Percentiles rank a stretch among this genome's conserved stretches.
Conservation (phyloP, 23 tunicate species). For the Trididemnum clinides region DNA sequence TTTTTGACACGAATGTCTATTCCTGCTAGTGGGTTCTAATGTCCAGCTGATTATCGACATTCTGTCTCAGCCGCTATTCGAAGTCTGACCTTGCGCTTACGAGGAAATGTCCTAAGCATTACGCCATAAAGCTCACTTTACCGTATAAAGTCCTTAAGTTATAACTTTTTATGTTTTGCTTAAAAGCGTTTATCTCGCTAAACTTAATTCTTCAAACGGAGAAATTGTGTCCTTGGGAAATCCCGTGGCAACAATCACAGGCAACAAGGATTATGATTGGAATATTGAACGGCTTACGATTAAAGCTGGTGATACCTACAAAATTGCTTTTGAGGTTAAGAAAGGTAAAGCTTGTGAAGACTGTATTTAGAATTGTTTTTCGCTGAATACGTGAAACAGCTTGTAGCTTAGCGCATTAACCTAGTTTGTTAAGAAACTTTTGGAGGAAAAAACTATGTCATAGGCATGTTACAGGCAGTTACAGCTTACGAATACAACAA, state of each 20-base stretch:
- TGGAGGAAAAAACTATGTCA: neutral
- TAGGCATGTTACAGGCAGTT: neutral
- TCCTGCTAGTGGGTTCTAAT: too few relatives aligned
- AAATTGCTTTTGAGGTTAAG: slow-evolving; percentile 46
- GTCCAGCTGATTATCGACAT: too few relatives aligned
- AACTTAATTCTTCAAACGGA: slow-evolving; percentile 55
- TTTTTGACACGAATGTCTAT: too few relatives aligned
- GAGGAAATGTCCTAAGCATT: too few relatives aligned
- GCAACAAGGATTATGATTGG: slow-evolving; percentile 66
- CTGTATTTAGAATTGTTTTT: too few relatives aligned
- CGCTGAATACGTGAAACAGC: too few relatives aligned
- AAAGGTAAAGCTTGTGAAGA: slow-evolving; percentile 36
- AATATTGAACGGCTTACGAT: slow-evolving; percentile 63
- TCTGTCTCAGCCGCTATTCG: too few relatives aligned
- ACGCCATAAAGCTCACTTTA: too few relatives aligned
- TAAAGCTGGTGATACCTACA: slow-evolving; percentile 41
- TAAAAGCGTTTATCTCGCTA: slow-evolving; percentile 57
- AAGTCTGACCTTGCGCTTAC: too few relatives aligned
- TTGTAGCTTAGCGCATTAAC: too few relatives aligned
- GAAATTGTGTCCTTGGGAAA: slow-evolving; percentile 32
- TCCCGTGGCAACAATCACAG: slow-evolving; percentile 31
- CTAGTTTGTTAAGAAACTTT: too few relatives aligned
- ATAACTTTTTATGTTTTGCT: neutral
- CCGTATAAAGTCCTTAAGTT: too few relatives aligned
- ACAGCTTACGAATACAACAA: neutral